Base-by-base conservation (phyloP, 2,888 invertebrate genomes). In the Morpho helenor region DNA sequence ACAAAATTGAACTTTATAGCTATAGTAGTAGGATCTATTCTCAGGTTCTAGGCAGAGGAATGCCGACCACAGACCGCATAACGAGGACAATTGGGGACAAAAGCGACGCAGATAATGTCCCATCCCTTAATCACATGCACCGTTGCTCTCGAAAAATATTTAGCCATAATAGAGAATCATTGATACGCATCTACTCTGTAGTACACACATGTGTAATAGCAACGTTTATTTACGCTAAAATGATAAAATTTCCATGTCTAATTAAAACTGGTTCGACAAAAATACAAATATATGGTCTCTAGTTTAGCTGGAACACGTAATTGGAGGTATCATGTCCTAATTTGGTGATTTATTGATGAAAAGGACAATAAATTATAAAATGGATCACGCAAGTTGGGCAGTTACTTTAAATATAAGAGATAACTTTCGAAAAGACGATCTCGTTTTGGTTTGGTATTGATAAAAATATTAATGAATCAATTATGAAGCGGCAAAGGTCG, bases 41-140 rank as follows among this genome's bases (percentile, higher is more conserved):
- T 59, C 7, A 43, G 7, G 41, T 58, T 56, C 43, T 41, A 9
- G 39, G 41, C 60, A 39, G 44, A 56, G 31, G 68, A 68, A 77
- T 69, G 73, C 69, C 74, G 72, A 80, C 87, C 88, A 75, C 85
- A 87, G 81, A 86, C 89, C 87, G 76, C 88, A 86, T 77, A 81
- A 82, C 78, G 82, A 83, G 86, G 80, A 84, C 82, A 80, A 72
- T 68, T 67, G 75, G 65, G 77, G 79, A 84, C 83, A 87, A 86
- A 81, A 82, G 82, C 72, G 74, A 71, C 77, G 76, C 77, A 84
- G 81, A 88, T 88, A 87, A 85, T 86, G 82, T 89, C 80, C 82
- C 83, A 87, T 89, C 88, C 88, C 84, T 84, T 89, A 89, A 90
- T 90, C 87, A 89, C 87, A 90, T 90, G 89, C 89, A 82, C 84